Evolutionary conservation across 2,113 vertebrate species (phyloP), one percentile per base, ranked within the genome.

Genomic region (Tragulus kanchil): DNA sequence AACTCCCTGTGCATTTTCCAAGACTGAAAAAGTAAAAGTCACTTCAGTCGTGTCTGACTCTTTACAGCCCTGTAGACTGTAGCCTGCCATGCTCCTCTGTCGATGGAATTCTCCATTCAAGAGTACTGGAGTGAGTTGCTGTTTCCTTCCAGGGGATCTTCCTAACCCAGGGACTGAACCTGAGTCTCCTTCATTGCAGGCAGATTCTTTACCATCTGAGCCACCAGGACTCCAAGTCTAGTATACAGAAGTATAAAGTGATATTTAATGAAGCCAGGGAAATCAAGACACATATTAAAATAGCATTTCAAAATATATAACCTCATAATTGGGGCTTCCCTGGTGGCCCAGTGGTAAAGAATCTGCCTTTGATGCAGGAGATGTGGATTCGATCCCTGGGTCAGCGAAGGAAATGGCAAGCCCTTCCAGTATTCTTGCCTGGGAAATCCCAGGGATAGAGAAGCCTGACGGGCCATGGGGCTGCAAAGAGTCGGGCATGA

Each of bases 261-360:
- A 87, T 73, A 87, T 10, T n/a, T 42, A 8, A 45, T 4, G 54
- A 52, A 31, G 15, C 9, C 12, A 82, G 50, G 21, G 83, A 90
- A 79, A 89, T 84, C 7, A 95, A 82, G 8, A 91, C 69, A 73
- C 7, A n/a, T n/a, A n/a, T 88, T 62, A 85, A 97, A 58, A 54
- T 65, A n/a, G n/a, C 25, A 81, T 59, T 90, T 92, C 5, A 64
- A 88, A 56, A n/a, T 45, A 31, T 1, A 17, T 48, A 71, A 19
- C 5, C 25, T 42, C n/a, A 73, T 45, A 25, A 73, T 36, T 23
- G 69, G 69, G 69, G 36, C 42, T 73, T 73, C 42, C 21, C 69
- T 73, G 69, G 42, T 73, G 69, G 42, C 42, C 45, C 69, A 45
- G 42, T 13, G 69, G 69, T 73, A 73, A 45, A 73, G 69, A 73